Evolutionary conservation across 2,888 invertebrate genomes (phyloP), one percentile per base, ranked within the genome.

Genomic region (Oligia strigilis): DNA sequence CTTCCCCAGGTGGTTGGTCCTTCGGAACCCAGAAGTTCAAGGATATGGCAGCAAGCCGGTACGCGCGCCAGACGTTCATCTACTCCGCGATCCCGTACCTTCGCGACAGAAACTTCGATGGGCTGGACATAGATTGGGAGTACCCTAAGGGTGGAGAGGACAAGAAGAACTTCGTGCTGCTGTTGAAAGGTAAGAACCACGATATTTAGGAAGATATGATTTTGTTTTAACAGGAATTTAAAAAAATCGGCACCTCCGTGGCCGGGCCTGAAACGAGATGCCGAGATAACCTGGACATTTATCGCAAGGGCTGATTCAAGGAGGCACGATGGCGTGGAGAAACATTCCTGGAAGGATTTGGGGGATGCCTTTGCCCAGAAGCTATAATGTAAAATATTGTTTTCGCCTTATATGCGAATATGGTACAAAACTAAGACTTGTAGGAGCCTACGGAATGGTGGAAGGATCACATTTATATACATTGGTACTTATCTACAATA

Each of bases 11-110:
- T 95, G 99, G 99, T 79, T 99, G 99, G 99, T 99, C 99, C 0
- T 99, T 99, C 94, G 99, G 99, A 65, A 99, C 99, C 0, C 99
- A 99, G 95, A 99, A 99, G 95, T 99, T 99, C 97, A 99, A 99
- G 96, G 99, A 99, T 87, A 98, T 99, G 98, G 98, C 99, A 0
- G 97, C 98, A 1, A 98, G 98, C 8, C 97, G 99, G 72, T 99
- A 99, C 95, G 98, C 99, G 0, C 97, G 99, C 1, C 99, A 99
- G 96, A 99, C 99, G 0, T 99, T 99, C 97, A 99, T 99, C 95
- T 99, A 99, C 97, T 99, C 99, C 66, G 98, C 99, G 46, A 99
- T 99, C 92, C 99, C 99, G 0, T 99, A 98, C 97, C 97, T 99
- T 85, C 97, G 99, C 72, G 98, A 99, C 91, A 97, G 99, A 89